Conservation (phyloP, 2,113 vertebrate genomes). For the Myodes glareolus region DNA sequence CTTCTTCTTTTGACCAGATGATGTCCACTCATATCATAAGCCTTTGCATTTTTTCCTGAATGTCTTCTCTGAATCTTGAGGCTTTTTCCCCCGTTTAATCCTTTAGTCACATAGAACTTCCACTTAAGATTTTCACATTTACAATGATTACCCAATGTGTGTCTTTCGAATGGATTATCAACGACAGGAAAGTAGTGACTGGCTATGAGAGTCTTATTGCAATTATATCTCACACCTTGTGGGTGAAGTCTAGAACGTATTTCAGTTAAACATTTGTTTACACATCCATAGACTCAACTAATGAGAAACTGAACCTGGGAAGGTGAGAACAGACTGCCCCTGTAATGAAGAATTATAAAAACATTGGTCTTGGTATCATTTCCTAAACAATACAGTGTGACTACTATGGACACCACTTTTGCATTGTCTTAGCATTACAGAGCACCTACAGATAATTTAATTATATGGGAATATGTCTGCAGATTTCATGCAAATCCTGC, state of each 20-base stretch:
- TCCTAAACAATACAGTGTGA: neutral
- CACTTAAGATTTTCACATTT: neutral
- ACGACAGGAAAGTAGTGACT: neutral
- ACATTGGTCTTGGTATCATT: neutral
- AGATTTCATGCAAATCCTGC: neutral
- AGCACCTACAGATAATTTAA: neutral
- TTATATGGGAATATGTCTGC: neutral
- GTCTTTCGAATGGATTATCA: neutral
- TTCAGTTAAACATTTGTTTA: neutral
- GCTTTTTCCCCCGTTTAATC: neutral
- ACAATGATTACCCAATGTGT: neutral
- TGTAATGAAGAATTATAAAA: neutral
- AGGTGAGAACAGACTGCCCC: neutral
- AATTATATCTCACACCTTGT: neutral
- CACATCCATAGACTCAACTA: neutral
- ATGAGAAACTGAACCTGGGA: neutral
- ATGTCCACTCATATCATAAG: neutral
- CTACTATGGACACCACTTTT: neutral
- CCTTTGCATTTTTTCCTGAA: neutral
- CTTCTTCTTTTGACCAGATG: neutral
- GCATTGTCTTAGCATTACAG: neutral
- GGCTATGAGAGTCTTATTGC: neutral
- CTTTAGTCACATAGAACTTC: neutral
- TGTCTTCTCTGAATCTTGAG: neutral
- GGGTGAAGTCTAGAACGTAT: neutral